Percentiles rank a stretch among this genome's conserved stretches.
Conservation (phyloP, 1,140 invertebrate species). For the Leptonema lineaticorne region DNA sequence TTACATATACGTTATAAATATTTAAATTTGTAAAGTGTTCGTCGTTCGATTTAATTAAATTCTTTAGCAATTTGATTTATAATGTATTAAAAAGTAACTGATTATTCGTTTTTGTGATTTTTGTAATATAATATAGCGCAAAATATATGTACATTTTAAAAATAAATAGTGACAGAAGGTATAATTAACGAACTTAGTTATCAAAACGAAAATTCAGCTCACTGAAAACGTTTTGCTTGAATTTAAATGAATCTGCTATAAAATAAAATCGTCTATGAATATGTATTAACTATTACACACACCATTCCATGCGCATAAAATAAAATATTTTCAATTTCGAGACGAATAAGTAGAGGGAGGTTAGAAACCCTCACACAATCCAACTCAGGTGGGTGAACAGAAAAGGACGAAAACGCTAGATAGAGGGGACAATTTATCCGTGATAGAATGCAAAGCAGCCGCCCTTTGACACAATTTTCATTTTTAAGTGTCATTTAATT, state of each 20-base stretch:
- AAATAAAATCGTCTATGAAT: conserved; percentile 22
- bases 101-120: no score
- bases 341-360: background rate
- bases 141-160: no score
- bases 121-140: background rate
- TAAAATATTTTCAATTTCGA: conserved; percentile 33
- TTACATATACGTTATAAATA: no score
- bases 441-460: conserved; percentile 35
- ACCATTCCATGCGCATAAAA: conserved; percentile 20
- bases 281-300: conserved; percentile 31
- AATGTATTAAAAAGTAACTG: no score
- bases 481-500: conserved; percentile 42
- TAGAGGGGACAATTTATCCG: conserved; percentile 11
- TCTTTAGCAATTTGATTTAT: no score
- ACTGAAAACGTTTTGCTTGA: background rate
- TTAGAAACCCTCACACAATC: background rate
- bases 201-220: background rate
- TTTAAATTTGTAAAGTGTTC: no score
- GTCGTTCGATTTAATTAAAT: no score
- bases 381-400: background rate
- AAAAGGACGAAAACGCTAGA: background rate
- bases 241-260: conserved; percentile 11
- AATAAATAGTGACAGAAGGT: background rate
- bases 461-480: conserved; percentile 42
- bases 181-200: conserved; percentile 20